Conservation (phyloP, 2,888 invertebrate genomes). For the Serrognathus titanus region DNA sequence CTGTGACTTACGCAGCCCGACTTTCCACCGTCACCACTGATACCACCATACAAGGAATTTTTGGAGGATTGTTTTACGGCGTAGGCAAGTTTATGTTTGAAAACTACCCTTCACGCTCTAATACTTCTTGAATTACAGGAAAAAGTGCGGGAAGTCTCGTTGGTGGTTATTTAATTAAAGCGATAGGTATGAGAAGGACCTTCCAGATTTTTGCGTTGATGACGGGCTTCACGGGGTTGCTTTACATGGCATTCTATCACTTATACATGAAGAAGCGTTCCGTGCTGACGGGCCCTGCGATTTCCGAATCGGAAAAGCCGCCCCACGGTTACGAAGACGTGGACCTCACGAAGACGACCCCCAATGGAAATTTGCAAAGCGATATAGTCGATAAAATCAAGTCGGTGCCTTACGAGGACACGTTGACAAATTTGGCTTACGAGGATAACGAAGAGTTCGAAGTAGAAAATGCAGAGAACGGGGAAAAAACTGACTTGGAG, state of each 20-base stretch:
- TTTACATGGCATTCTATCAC: constrained; percentile 67
- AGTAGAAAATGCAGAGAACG: constrained; percentile 16
- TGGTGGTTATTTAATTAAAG: constrained; percentile 72
- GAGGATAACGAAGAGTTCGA: constrained; percentile 28
- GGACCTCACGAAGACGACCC: constrained; percentile 29
- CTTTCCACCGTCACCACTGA: constrained; percentile 71
- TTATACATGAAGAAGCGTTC: constrained; percentile 59
- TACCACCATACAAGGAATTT: constrained; percentile 70
- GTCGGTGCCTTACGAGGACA: constrained; percentile 38
- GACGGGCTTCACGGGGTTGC: constrained; percentile 61
- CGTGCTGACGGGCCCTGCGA: constrained; percentile 57
- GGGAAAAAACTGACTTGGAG: constrained; percentile 2
- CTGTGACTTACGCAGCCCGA: constrained; percentile 73
- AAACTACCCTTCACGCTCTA: too few species aligned
- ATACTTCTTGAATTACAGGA: constrained; percentile 49
- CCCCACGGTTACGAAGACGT: constrained; percentile 26
- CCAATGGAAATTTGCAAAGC: constrained; percentile 16
- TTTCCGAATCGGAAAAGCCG: constrained; percentile 48
- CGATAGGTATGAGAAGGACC: constrained; percentile 67
- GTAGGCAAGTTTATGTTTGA: constrained; percentile 56
- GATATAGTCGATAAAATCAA: constrained; percentile 26
- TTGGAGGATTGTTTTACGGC: constrained; percentile 78
- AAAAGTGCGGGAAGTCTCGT: constrained; percentile 72
- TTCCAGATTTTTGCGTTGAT: constrained; percentile 67
- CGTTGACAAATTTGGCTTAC: constrained; percentile 40